Evolutionary conservation across 2,888 invertebrate genomes (phyloP).

Genomic region (Lepidochrysops patricia): DNA sequence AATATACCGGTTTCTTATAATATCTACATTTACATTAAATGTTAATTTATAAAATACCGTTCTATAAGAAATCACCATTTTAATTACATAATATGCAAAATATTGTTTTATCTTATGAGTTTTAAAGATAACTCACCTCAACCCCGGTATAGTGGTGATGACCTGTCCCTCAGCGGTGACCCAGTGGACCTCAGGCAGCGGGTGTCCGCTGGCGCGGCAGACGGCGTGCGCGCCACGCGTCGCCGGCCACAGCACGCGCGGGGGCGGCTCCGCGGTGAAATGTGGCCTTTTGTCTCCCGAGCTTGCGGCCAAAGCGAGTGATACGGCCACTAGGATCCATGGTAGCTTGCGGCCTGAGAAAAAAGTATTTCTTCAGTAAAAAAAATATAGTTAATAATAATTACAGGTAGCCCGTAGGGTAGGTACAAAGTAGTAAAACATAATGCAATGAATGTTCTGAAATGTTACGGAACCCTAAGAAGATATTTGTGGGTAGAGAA

Average conservation of each 20-base stretch:
- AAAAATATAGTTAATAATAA: no score
- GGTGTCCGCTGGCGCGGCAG: conserved; percentile 59
- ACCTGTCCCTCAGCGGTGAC: conserved; percentile 62
- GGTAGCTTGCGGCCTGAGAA: conserved; percentile 31
- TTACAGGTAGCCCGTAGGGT: no score
- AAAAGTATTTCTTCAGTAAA: no score
- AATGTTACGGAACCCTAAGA: no score
- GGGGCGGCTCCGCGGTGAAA: conserved; percentile 54
- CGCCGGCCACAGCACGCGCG: conserved; percentile 61
- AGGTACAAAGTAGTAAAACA: no score
- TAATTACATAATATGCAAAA: no score
- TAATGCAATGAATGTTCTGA: no score
- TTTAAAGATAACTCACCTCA: conserved; percentile 39
- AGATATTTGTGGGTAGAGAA: no score
- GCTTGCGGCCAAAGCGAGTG: conserved; percentile 32
- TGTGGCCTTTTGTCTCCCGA: conserved; percentile 60
- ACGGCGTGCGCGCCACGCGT: conserved; percentile 58
- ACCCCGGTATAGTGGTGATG: conserved; percentile 61
- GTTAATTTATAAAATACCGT: no score
- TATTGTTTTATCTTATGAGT: not conserved
- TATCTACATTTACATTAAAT: no score
- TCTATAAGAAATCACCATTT: no score
- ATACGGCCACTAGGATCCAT: conserved; percentile 39
- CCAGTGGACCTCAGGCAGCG: conserved; percentile 60
- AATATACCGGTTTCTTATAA: no score